phyloP scores from a whole-genome alignment of 2,888 invertebrate species.

The Drosophila ustulata region DNA sequence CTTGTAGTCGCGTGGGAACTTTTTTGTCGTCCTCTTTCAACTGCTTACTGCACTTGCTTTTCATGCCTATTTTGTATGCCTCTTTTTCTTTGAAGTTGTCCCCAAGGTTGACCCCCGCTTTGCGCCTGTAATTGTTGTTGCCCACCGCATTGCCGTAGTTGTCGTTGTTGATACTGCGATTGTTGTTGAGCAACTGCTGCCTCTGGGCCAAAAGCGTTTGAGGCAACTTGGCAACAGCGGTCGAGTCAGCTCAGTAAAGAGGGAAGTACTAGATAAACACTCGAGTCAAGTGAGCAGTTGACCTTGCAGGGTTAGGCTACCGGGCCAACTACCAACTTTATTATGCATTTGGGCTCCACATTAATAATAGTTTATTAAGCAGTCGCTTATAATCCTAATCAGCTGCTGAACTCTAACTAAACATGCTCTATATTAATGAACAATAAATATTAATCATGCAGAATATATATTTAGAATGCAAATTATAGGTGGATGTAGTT shows the following conservation, averaged over 20 bases:
- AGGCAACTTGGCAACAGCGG: constrained; percentile 20
- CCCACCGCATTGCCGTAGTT: background rate
- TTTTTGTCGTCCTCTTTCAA: constrained; percentile 42
- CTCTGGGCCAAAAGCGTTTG: constrained; percentile 31
- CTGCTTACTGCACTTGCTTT: constrained; percentile 48
- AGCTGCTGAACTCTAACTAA: background rate
- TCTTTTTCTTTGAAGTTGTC: constrained; percentile 45
- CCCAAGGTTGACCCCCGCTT: constrained; percentile 45
- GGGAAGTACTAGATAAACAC: constrained; percentile 26
- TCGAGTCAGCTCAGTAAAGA: constrained; percentile 17
- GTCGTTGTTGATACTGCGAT: constrained; percentile 15
- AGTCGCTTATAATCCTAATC: background rate
- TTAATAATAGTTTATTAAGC: constrained; percentile 6
- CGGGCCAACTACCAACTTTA: constrained; percentile 2
- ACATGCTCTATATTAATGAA: background rate
- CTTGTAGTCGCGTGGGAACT: constrained; percentile 57
- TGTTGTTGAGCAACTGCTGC: constrained; percentile 50
- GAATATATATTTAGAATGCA: background rate
- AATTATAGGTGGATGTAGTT: background rate
- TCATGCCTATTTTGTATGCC: constrained; percentile 15
- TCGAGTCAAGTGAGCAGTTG: constrained; percentile 38
- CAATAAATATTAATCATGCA: background rate
- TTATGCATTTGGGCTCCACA: constrained; percentile 5
- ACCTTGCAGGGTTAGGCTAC: constrained; percentile 46
- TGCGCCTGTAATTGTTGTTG: constrained; percentile 14